Evolutionary conservation across 2,113 vertebrate species (phyloP).

Genomic region (Mastomys natalensis): DNA sequence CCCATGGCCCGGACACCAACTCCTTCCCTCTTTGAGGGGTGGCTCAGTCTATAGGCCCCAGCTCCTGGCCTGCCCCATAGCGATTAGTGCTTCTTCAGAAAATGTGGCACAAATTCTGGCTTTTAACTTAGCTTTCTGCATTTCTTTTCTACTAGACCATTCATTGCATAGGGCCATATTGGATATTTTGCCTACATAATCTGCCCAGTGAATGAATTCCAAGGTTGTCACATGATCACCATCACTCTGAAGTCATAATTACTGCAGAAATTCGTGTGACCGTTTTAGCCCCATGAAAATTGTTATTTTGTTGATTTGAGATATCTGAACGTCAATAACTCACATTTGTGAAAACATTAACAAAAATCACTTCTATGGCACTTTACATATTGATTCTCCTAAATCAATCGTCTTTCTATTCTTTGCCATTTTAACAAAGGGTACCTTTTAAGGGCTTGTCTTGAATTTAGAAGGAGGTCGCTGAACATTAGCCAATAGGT

Average conservation of each 20-base stretch:
- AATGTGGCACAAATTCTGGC: background rate
- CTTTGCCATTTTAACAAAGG: slow-evolving; percentile 41
- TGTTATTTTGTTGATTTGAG: slow-evolving; percentile 2
- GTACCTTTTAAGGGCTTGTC: background rate
- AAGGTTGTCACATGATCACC: background rate
- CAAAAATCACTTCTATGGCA: background rate
- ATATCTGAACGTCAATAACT: slow-evolving; percentile 25
- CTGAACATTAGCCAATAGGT: slow-evolving; percentile 18
- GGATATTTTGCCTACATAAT: background rate
- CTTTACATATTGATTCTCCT: background rate
- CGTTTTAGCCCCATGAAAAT: slow-evolving; percentile 22
- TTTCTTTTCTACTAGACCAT: background rate
- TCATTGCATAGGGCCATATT: background rate
- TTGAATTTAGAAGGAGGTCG: slow-evolving; percentile 12
- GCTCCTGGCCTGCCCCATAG: background rate
- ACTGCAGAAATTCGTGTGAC: background rate
- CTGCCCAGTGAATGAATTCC: background rate
- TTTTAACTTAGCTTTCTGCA: background rate
- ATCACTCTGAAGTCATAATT: slow-evolving; percentile 26
- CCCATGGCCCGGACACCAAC: background rate
- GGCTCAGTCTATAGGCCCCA: background rate
- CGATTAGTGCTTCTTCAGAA: background rate
- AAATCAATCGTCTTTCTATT: background rate
- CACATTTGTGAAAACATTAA: background rate
- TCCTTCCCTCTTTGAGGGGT: background rate